Evolutionary conservation across 2,113 vertebrate species (phyloP).

Genomic region (Pyrgilauda ruficollis): DNA sequence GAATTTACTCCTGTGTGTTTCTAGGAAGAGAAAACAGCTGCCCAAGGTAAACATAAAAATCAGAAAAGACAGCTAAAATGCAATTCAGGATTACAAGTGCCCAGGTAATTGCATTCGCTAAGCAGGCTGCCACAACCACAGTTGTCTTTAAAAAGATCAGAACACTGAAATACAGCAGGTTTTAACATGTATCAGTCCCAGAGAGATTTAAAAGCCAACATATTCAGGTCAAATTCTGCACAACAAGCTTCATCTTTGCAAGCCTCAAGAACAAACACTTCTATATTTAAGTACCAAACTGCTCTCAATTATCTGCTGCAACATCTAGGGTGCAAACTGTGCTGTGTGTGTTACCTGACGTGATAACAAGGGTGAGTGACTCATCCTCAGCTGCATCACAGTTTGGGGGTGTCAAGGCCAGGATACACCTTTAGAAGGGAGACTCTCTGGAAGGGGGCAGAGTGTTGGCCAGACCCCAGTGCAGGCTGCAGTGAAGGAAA

Average conservation of each 20-base stretch:
- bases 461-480: not conserved
- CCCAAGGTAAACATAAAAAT: not conserved
- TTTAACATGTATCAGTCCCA: not conserved
- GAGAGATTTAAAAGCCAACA: constrained; percentile 25
- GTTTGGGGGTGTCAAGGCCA: not conserved
- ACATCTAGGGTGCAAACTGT: not conserved
- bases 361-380: not conserved
- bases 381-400: not conserved
- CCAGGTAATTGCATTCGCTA: not conserved
- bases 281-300: constrained; percentile 52
- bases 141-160: not conserved
- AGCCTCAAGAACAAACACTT: constrained; percentile 36
- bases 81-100: not conserved
- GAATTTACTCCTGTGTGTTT: not conserved
- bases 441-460: not conserved
- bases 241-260: not conserved
- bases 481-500: not conserved
- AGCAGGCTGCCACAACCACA: not conserved
- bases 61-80: not conserved
- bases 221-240: constrained; percentile 21
- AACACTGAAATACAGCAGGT: not conserved
- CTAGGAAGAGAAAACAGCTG: not conserved
- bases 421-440: not conserved
- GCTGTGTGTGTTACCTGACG: not conserved
- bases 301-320: not conserved